phyloP scores from a whole-genome alignment of 2,888 invertebrate species.

The Laspeyria flexula region DNA sequence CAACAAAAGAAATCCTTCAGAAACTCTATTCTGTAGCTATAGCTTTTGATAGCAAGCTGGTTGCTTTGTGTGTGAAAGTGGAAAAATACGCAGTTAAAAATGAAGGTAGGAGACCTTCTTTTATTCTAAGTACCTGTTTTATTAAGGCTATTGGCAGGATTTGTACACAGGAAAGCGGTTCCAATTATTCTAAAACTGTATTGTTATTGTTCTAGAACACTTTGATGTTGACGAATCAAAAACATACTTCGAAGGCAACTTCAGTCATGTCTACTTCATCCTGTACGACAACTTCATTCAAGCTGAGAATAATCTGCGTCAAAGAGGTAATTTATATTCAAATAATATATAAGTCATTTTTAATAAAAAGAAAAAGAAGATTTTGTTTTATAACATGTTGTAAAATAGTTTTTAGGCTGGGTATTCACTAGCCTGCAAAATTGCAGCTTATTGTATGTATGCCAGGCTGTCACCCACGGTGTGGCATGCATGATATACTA shows the following conservation, averaged over 20 bases:
- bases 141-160: no score
- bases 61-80: no score
- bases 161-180: no score
- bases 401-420: neutral
- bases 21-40: no score
- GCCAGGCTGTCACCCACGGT: no score
- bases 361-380: neutral
- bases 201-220: conserved; percentile 89
- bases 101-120: no score
- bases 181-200: no score
- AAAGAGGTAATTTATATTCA: conserved; percentile 90
- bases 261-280: conserved; percentile 97
- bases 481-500: no score
- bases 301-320: conserved; percentile 95
- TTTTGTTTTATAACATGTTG: neutral
- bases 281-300: conserved; percentile 97
- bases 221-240: conserved; percentile 96
- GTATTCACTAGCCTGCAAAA: conserved; percentile 1
- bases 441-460: neutral
- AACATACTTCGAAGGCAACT: conserved; percentile 96
- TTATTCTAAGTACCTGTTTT: no score
- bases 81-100: no score
- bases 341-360: neutral
- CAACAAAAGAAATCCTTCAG: no score
- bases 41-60: no score